Evolutionary conservation across 2,797 vertebrate genomes (phyloP).

Genomic region (Gymnothorax javanicus): DNA sequence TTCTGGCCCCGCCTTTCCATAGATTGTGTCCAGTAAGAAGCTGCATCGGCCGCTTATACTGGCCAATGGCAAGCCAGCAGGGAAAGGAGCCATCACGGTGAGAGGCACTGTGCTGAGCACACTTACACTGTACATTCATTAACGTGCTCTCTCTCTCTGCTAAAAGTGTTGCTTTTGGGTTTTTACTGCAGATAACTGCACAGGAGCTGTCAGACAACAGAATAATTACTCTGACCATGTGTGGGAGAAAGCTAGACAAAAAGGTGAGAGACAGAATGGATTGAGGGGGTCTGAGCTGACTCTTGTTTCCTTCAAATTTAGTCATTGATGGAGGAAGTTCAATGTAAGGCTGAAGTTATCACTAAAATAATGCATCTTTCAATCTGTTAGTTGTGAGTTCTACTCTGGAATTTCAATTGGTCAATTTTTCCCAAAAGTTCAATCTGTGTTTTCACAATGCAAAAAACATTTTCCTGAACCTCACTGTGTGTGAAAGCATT

Average conservation of each 20-base stretch:
- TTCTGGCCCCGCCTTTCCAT: constrained; percentile 14
- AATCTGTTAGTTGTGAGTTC: background rate
- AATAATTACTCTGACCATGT: constrained; percentile 92
- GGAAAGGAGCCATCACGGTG: constrained; percentile 93
- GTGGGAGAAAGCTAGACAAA: constrained; percentile 95
- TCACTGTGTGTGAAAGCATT: background rate
- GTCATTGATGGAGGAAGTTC: background rate
- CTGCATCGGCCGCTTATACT: constrained; percentile 85
- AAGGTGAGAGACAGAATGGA: constrained; percentile 76
- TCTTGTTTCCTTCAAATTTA: background rate
- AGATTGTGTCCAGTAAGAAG: constrained; percentile 99
- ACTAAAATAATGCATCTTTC: background rate
- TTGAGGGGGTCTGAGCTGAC: background rate
- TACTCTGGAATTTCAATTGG: background rate
- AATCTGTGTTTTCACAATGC: background rate
- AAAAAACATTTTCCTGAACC: background rate
- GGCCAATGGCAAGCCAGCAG: constrained; percentile 93
- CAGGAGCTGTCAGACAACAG: constrained; percentile 98
- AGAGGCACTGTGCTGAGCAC: constrained; percentile 23
- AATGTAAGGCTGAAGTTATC: background rate
- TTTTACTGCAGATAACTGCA: constrained; percentile 83
- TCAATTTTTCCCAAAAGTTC: background rate
- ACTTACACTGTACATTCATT: background rate
- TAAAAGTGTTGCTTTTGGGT: constrained; percentile 13
- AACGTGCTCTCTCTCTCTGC: background rate